phyloP scores from a whole-genome alignment of 1,140 invertebrate genomes.

The Caerostris darwini region DNA sequence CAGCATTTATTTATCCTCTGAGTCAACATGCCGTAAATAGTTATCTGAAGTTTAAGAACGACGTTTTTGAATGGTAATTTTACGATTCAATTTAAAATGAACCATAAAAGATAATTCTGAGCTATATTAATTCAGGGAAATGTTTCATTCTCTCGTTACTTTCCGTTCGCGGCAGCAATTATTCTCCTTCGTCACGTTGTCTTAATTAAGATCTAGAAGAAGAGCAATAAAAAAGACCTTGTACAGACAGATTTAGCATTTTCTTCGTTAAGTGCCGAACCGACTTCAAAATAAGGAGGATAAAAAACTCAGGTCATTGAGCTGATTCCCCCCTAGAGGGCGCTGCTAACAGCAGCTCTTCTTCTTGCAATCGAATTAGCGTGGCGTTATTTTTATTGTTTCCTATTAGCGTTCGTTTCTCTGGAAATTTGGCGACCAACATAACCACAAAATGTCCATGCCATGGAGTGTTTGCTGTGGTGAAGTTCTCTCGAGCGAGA shows the following conservation, averaged over 20 bases:
- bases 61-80: background rate
- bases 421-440: background rate
- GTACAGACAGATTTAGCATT: background rate
- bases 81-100: constrained; percentile 13
- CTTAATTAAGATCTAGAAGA: constrained; percentile 37
- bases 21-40: background rate
- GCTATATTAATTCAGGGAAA: background rate
- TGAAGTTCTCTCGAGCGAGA: constrained; percentile 46
- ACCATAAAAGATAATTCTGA: background rate
- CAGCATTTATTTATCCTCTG: background rate
- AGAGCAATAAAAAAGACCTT: background rate
- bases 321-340: background rate
- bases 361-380: constrained; percentile 11
- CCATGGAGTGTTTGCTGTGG: constrained; percentile 76
- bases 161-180: background rate
- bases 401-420: constrained; percentile 21
- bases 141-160: background rate
- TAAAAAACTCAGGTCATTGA: constrained; percentile 16
- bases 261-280: background rate
- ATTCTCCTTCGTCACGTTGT: constrained; percentile 19
- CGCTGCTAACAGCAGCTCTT: background rate
- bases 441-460: constrained; percentile 10
- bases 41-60: background rate
- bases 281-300: background rate
- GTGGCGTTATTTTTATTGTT: constrained; percentile 15